Base-by-base conservation (phyloP, 2,888 invertebrate species). In the Biston stratarius region DNA sequence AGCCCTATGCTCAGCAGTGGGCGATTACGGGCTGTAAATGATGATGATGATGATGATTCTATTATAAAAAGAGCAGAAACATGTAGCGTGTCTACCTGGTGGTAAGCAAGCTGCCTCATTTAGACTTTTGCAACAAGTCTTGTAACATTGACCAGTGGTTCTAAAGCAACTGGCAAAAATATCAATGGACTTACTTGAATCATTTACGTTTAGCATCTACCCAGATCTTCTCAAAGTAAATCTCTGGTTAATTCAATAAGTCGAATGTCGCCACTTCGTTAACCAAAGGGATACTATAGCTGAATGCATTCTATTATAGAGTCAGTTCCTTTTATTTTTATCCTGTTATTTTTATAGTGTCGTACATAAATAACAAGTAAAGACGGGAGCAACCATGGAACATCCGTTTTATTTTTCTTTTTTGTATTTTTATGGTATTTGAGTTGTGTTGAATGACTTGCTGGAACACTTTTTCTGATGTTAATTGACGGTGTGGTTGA, bases 331-430 rank as follows among this genome's bases (percentile, higher is more conserved):
- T 75, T 74, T 74, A 69, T 72, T 72, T 72, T 61, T 64, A 73
- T 73, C 65, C 70, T 61, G 48, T 69, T 67, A 68, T 59, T 24
- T 24, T 24, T 24, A 24, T 24, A 24, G 24, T 63, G 67, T 67
- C 68, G 64, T 70, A 67, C 62, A 74, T 73, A 74, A 75, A 73
- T 75, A 73, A 75, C 65, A 42, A 24, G 60, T 68, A 56, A 65
- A 63, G 75, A 72, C 74, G 68, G 73, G 52, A 52, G 71, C 75
- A 67, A 72, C 75, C 74, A 66, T 74, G 72, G 52, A 52, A 72
- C 75, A 65, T 73, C 75, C 74, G 67, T 74, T 65, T 71, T 69
- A 67, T 73, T 72, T 72, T 73, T 65, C 67, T 69, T 64, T 34
- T 52, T 56, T 34, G 15, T 58, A 62, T 58, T 42, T 24, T 24